A percentile compares a stretch with the other conserved stretches of the same genome.
These are phyloP conservation scores for Lateolabrax maculatus DNA, from an alignment of 2,797 vertebrate genomes.

Conservation along the genomic window DNA sequence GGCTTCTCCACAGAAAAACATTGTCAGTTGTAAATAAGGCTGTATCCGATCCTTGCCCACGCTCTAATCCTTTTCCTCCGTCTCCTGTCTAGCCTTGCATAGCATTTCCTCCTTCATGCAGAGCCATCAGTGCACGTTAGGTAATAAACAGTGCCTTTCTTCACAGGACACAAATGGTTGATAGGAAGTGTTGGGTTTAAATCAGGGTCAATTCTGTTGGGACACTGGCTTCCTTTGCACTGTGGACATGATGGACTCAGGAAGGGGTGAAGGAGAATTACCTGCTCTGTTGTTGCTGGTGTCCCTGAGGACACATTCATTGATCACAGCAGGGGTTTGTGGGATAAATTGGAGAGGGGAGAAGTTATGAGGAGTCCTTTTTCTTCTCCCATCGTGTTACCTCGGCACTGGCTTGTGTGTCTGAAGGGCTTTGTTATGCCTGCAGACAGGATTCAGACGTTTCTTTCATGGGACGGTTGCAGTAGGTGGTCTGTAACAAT, in stretches of 20 bases:
- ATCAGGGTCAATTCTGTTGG: constrained; percentile 58
- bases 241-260: constrained; percentile 70
- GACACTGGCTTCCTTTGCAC: constrained; percentile 67
- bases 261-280: constrained; percentile 73
- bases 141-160: constrained; percentile 56
- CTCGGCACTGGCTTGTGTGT: constrained; percentile 56
- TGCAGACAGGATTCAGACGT: constrained; percentile 63
- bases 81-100: constrained; percentile 58
- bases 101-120: constrained; percentile 51
- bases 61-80: constrained; percentile 68
- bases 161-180: constrained; percentile 41
- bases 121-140: constrained; percentile 40
- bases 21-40: constrained; percentile 84
- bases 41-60: constrained; percentile 72
- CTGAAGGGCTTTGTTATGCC: constrained; percentile 66
- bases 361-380: constrained; percentile 60
- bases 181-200: constrained; percentile 63
- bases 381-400: constrained; percentile 58
- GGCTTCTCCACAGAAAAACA: constrained; percentile 85
- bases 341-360: constrained; percentile 57
- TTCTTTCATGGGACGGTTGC: constrained; percentile 48
- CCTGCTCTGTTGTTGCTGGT: constrained; percentile 75
- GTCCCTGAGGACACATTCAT: constrained; percentile 72
- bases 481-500: constrained; percentile 54
- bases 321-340: constrained; percentile 76